Evolutionary conservation across 2,797 vertebrate genomes (phyloP), one percentile per base, ranked within the genome.

Genomic region (Rhyacichthys aspro): DNA sequence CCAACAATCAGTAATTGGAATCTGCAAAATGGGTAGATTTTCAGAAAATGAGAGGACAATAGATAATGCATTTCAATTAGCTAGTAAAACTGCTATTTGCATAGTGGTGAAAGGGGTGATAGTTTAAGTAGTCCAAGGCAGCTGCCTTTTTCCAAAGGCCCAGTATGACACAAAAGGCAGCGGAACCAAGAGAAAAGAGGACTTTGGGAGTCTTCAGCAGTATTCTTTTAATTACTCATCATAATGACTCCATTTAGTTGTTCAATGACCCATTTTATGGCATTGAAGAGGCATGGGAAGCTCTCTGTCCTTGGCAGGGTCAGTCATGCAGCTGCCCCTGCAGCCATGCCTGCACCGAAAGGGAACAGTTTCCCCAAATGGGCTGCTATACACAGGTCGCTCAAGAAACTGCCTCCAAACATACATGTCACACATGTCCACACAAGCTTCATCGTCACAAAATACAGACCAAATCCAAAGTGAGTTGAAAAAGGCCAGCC

Each of bases 161-260:
- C 53, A 48, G 67, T 83, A 87, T 79, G 82, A 83, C 78, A 82
- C 72, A 78, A 89, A n/a, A 88, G 70, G 74, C 78, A 70, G 81
- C 85, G 81, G 86, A 91, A 92, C 88, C 84, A 63, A 75, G 78
- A 89, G 81, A 83, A 86, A 85, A 83, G 74, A 54, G 76, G 58
- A 85, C 73, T 86, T 87, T 72, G 66, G 74, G 83, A 90, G 82
- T 88, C 84, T 91, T 91, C 72, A 73, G 87, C 70, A 54, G 86
- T 86, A 89, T 92, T 92, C 88, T 92, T 92, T 93, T 92, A 94
- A 92, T 93, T 91, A 91, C 89, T 92, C 82, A 82, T 93, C 88
- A 93, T 92, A 93, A 93, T 93, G 91, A 92, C 82, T 91, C 91
- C 90, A 93, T 93, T 94, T 93, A 94, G 91, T 86, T 71, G 88